phyloP scores from a whole-genome alignment of 2,888 invertebrate genomes.

The Pandemis cinnamomeana region DNA sequence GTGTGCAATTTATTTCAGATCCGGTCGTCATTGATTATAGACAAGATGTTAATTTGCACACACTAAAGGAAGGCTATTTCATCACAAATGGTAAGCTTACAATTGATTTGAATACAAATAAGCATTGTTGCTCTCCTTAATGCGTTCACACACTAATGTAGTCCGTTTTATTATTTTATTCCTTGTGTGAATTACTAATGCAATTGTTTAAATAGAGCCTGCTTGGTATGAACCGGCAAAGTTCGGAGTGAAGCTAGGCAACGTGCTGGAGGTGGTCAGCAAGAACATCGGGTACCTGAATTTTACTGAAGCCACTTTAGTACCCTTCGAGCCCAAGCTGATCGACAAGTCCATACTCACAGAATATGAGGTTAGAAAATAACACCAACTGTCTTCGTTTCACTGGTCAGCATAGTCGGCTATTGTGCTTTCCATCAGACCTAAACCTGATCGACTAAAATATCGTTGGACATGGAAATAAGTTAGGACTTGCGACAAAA shows the following conservation, averaged over 20 bases:
- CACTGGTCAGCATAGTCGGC: not conserved
- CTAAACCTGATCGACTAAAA: no score
- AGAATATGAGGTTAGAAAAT: constrained; percentile 89
- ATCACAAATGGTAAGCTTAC: constrained; percentile 88
- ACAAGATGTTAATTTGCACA: constrained; percentile 81
- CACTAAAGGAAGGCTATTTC: constrained; percentile 90
- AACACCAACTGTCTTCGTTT: not conserved
- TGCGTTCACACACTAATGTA: no score
- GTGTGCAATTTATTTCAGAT: constrained; percentile 79
- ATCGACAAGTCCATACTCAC: constrained; percentile 91
- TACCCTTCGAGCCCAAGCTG: constrained; percentile 94
- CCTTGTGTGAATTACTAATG: no score
- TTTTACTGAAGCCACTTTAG: constrained; percentile 92
- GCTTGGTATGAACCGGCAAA: constrained; percentile 94
- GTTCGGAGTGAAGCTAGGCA: constrained; percentile 95
- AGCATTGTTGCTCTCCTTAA: no score
- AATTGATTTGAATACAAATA: not conserved
- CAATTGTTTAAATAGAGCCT: constrained; percentile 85
- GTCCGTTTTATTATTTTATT: no score
- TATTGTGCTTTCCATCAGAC: no score
- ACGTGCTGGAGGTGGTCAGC: constrained; percentile 89
- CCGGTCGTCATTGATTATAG: constrained; percentile 90
- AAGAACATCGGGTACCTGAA: constrained; percentile 84
- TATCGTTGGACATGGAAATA: no score
- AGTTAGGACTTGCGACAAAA: no score